Base-by-base conservation (phyloP, 2,888 invertebrate species). In the Tubulanus polymorphus region DNA sequence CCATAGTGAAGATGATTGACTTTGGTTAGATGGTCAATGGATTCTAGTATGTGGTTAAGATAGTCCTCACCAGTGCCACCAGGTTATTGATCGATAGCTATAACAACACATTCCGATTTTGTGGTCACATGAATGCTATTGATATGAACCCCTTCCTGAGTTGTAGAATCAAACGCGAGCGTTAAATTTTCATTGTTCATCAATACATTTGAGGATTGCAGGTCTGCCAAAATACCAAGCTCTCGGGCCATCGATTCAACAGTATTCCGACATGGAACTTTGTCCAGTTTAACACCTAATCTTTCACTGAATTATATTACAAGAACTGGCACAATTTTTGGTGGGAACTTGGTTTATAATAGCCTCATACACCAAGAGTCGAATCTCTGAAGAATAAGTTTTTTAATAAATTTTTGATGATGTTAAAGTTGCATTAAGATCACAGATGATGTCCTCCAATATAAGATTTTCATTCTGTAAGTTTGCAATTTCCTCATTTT, bases 131-230 rank as follows among this genome's bases (percentile, higher is more conserved):
- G 57, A 20, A 57, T 37, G 12, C 37, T 53, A 55, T 61, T 61
- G 15, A 61, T 48, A 45, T 61, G 55, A 8, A 52, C 25, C 15
- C 59, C 59, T 28, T 60, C 59, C 51, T 60, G 59, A 6, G 59
- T 61, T 3, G 56, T 61, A 8, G 56, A 53, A 48, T 61, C 59
- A 28, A 61, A 61, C 3, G 51, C 59, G 10, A 61, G 28, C 6
- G 61, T 61, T 10, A 60, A n/a, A 23, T 61, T 25, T 8, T 29
- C 28, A 12, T 35, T 37, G 29, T 54, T 18, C 37, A 35, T 18
- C 2, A 32, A 18, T 15, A 45, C 30, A 35, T 58, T 56, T 15
- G 52, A 51, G 10, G 37, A 35, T 20, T 48, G 48, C 20, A 57
- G 35, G 8, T 58, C 48, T 2, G 53, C 29, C 18, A 57, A 35